Evolutionary conservation across 2,797 vertebrate species (phyloP), one percentile per base, ranked within the genome.

Genomic region (Gouania willdenowi): DNA sequence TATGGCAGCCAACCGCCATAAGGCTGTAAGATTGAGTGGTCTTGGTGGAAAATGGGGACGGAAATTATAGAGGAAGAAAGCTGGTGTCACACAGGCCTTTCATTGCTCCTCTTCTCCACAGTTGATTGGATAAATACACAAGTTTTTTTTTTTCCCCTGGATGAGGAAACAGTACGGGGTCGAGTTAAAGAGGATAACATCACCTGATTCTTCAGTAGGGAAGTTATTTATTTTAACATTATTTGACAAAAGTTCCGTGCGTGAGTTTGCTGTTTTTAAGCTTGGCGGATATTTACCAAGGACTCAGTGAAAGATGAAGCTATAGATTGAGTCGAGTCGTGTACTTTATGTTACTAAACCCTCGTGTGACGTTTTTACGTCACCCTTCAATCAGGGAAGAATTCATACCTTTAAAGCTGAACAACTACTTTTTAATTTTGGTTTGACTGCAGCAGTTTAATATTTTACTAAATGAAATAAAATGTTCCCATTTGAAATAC

Each of bases 21-120:
- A 75, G 83, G 80, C 77, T 60, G 72, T 67, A 69, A 73, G 72
- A 78, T 71, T 59, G 78, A 85, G 80, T 78, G 85, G 84, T 85
- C 83, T 70, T 68, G 53, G 75, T 75, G 64, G 76, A 82, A 78
- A 82, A 78, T 61, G 78, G 71, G 69, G 66, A 81, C 32, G 77
- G 58, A 82, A 88, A 85, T 87, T 86, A 87, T 77, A 84, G 82
- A 60, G 76, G 65, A 66, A 41, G 67, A 50, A 64, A 57, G 63
- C 62, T 71, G 73, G 77, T 81, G 81, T 83, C 76, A 81, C 73
- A 80, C 53, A 82, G 73, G 64, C 74, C 77, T 83, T 46, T 82
- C 77, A 80, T 82, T 82, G 71, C 77, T 62, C 57, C 40, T 59
- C 59, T 60, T 42, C 66, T 53, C 50, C 48, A 36, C 6, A 71